These are phyloP conservation scores for Myotis vivesi DNA, from an alignment of 2,797 vertebrate genomes.

Conservation along the genomic window DNA sequence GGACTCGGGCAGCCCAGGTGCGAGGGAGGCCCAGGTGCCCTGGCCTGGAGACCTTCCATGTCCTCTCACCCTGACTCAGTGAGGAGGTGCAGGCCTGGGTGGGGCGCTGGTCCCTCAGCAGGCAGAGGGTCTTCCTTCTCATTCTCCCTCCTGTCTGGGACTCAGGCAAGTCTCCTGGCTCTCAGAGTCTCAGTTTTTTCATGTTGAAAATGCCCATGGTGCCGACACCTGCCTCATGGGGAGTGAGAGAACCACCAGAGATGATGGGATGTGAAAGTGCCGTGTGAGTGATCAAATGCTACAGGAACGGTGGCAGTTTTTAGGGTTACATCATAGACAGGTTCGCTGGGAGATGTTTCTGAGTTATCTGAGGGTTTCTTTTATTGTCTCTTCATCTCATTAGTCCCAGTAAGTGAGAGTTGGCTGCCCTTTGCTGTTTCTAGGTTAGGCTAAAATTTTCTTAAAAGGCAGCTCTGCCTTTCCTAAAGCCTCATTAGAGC, in stretches of 20 bases:
- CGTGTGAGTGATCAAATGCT: not conserved
- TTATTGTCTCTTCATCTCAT: slow-evolving; percentile 43
- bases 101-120: not conserved
- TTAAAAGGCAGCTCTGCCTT: slow-evolving; percentile 53
- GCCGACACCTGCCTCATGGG: not conserved
- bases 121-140: not conserved
- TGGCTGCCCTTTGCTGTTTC: slow-evolving; percentile 46
- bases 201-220: not conserved
- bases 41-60: not conserved
- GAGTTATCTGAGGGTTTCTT: slow-evolving; percentile 22
- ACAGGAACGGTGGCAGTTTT: not conserved
- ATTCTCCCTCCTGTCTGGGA: not conserved
- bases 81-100: not conserved
- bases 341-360: not conserved
- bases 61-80: rapidly evolving
- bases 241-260: not conserved
- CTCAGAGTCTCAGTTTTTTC: not conserved
- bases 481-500: slow-evolving; percentile 59
- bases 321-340: not conserved
- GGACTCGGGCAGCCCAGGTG: not conserved
- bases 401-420: slow-evolving; percentile 29
- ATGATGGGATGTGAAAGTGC: not conserved
- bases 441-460: slow-evolving; percentile 41
- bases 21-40: not conserved
- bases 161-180: not conserved